Evolutionary conservation across 1,140 invertebrate species (phyloP).

Genomic region (Lepidurus couesii): DNA sequence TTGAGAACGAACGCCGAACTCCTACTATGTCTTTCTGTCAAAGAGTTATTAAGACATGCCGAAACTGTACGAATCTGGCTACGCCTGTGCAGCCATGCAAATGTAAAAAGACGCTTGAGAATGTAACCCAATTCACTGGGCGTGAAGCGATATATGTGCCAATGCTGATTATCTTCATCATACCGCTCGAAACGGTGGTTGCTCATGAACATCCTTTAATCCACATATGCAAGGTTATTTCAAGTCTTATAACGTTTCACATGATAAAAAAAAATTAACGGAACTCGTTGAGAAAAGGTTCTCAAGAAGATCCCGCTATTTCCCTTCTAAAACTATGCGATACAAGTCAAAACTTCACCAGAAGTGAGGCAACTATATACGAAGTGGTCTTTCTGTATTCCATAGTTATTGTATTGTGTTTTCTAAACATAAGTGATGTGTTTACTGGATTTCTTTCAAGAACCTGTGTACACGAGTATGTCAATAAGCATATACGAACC

Average conservation of each 20-base stretch:
- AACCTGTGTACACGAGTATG: background rate
- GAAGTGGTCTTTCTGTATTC: background rate
- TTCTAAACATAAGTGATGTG: background rate
- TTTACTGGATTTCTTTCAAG: background rate
- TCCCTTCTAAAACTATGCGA: too few relatives aligned
- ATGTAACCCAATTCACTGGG: background rate
- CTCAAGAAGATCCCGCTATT: too few relatives aligned
- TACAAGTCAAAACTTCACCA: background rate
- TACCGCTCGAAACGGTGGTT: conserved; percentile 2
- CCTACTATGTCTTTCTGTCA: too few relatives aligned
- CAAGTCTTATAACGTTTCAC: background rate
- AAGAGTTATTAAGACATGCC: too few relatives aligned
- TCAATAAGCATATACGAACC: background rate
- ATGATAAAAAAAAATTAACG: background rate
- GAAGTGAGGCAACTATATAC: background rate
- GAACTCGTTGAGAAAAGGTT: background rate
- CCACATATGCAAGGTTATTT: background rate
- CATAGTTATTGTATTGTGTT: background rate
- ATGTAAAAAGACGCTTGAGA: background rate
- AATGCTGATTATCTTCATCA: background rate
- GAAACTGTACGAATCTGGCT: too few relatives aligned
- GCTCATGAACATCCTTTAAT: background rate
- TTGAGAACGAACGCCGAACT: too few relatives aligned
- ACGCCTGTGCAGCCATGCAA: too few relatives aligned
- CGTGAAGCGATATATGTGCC: background rate